phyloP scores from a whole-genome alignment of 2,113 vertebrate genomes.

The Penelope pileata region DNA sequence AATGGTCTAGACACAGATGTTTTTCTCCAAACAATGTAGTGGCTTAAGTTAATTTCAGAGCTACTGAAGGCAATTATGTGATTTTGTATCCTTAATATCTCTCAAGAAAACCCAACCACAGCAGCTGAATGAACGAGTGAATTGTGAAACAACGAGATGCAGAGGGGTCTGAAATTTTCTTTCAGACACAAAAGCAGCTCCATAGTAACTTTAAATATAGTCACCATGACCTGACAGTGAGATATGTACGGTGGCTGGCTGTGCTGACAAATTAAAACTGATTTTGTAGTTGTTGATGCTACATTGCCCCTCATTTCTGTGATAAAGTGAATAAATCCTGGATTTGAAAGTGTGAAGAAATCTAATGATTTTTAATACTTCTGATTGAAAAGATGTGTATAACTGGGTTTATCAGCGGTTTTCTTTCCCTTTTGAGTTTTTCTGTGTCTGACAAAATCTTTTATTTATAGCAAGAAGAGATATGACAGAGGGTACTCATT shows the following conservation, averaged over 20 bases:
- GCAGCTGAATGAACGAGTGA: neutral
- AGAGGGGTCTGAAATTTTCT: neutral
- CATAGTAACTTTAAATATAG: neutral
- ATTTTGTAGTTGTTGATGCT: neutral
- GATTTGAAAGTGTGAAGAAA: neutral
- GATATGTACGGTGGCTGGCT: neutral
- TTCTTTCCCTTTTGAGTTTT: neutral
- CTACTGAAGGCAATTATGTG: conserved; percentile 17
- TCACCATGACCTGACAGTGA: neutral
- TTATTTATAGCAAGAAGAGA: conserved; percentile 12
- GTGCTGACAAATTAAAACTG: neutral
- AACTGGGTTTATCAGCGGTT: neutral
- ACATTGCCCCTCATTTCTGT: neutral
- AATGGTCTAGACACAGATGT: conserved; percentile 23
- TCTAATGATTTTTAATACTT: neutral
- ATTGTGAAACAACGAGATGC: neutral
- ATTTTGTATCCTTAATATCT: neutral
- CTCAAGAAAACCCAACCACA: neutral
- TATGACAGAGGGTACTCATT: neutral
- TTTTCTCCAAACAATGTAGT: neutral
- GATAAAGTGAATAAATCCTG: neutral
- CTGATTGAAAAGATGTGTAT: neutral
- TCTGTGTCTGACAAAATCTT: neutral
- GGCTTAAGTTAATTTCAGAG: conserved; percentile 51
- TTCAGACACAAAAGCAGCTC: neutral